phyloP scores from a whole-genome alignment of 2,888 invertebrate species.

The Leucozona laternaria region DNA sequence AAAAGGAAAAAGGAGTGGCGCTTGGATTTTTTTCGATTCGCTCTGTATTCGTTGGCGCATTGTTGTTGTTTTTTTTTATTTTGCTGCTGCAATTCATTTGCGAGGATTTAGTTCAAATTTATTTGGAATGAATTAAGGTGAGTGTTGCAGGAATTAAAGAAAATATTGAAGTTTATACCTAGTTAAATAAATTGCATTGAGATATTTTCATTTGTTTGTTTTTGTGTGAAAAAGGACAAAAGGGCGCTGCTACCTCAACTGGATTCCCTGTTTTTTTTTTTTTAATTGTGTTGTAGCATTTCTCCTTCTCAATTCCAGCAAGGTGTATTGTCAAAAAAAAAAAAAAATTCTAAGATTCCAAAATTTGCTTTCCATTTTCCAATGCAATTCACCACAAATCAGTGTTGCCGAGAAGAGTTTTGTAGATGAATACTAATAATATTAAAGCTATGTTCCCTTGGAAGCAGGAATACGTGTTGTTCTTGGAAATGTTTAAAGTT shows the following conservation, averaged over 20 bases:
- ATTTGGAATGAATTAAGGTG: slow-evolving; percentile 58
- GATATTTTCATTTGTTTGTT: not conserved
- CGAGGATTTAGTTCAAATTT: slow-evolving; percentile 49
- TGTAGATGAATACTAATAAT: no score
- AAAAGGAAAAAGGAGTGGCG: slow-evolving; percentile 73
- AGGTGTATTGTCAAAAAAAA: slow-evolving; percentile 42
- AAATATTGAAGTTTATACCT: not conserved
- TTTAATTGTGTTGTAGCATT: slow-evolving; percentile 28
- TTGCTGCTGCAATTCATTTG: slow-evolving; percentile 15
- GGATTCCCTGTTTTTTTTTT: slow-evolving; percentile 33
- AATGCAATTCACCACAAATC: slow-evolving; percentile 38
- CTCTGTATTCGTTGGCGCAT: slow-evolving; percentile 40
- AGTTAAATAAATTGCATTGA: slow-evolving; percentile 18
- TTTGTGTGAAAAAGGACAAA: slow-evolving; percentile 28
- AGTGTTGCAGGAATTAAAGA: slow-evolving; percentile 15
- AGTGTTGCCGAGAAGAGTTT: slow-evolving; percentile 55
- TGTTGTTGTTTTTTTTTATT: slow-evolving; percentile 25
- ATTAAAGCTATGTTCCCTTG: no score
- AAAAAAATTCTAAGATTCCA: slow-evolving; percentile 28
- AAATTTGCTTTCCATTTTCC: slow-evolving; percentile 40
- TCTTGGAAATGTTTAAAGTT: no score
- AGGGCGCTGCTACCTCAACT: slow-evolving; percentile 67
- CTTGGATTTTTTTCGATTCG: slow-evolving; percentile 64
- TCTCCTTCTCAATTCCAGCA: slow-evolving; percentile 42
- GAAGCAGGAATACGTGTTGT: no score